Evolutionary conservation across 2,113 vertebrate genomes (phyloP).

Genomic region (Mohoua ochrocephala): DNA sequence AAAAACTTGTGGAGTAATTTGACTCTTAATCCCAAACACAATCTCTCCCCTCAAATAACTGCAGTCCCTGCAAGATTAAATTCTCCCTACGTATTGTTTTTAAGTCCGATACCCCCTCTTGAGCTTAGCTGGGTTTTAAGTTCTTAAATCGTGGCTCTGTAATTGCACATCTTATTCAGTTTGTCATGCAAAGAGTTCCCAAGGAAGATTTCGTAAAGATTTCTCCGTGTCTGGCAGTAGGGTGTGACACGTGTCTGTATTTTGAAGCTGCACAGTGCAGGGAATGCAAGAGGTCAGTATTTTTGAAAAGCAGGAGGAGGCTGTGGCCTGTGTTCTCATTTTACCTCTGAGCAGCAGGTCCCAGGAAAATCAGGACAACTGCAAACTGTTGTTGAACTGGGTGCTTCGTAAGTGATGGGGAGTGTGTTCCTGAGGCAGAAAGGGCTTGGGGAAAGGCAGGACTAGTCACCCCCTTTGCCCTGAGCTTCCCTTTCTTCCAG

Average conservation of each 20-base stretch:
- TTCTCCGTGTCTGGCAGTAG: neutral
- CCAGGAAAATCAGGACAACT: neutral
- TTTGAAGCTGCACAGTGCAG: neutral
- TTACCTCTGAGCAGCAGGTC: neutral
- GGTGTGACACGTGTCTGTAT: neutral
- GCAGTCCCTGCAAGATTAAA: conserved; percentile 43
- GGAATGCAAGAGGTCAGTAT: neutral
- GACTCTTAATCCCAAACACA: conserved; percentile 47
- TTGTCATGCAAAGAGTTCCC: neutral
- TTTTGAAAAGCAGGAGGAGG: neutral
- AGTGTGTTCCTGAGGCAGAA: neutral
- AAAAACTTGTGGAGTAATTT: conserved; percentile 40
- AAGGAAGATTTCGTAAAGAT: conserved; percentile 8
- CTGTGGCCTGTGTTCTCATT: neutral
- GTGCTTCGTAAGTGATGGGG: neutral
- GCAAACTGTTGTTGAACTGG: neutral
- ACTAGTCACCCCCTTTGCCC: neutral
- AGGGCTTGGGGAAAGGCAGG: neutral
- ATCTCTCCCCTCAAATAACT: conserved; percentile 30
- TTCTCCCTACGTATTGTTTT: conserved; percentile 43
- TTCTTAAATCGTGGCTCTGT: conserved; percentile 54
- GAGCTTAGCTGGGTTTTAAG: conserved; percentile 46
- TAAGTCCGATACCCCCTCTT: conserved; percentile 33
- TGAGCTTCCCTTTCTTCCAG: neutral
- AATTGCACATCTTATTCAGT: conserved; percentile 41